phyloP scores from a whole-genome alignment of 2,113 vertebrate species.

The Alligator mississippiensis region DNA sequence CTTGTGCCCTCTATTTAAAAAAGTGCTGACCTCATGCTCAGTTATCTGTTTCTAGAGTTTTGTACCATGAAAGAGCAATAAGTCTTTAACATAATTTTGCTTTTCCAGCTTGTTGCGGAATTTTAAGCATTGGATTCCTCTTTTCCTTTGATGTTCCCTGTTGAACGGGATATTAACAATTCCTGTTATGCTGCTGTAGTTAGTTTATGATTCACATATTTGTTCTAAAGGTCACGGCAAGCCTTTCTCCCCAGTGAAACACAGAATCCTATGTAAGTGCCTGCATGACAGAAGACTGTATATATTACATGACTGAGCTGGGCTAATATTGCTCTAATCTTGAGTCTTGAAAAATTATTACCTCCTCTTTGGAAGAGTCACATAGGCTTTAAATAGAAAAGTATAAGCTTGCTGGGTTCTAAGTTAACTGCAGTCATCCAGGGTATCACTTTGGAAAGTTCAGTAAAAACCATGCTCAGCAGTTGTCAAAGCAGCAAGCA shows the following conservation, averaged over 20 bases:
- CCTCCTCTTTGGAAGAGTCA: background rate
- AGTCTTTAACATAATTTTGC: background rate
- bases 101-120: background rate
- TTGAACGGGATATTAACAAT: background rate
- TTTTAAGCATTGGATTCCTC: background rate
- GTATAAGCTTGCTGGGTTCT: background rate
- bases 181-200: background rate
- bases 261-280: background rate
- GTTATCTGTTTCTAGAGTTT: background rate
- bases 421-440: background rate
- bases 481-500: background rate
- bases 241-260: background rate
- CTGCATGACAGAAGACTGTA: background rate
- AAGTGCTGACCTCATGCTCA: background rate
- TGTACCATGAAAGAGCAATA: background rate
- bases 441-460: background rate
- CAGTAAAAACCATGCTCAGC: background rate
- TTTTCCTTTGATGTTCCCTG: background rate
- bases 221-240: background rate
- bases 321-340: background rate
- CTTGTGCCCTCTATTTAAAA: background rate
- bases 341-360: background rate
- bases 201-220: background rate
- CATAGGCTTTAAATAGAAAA: background rate
- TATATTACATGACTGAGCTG: background rate